Evolutionary conservation across 2,888 invertebrate genomes (phyloP).

Genomic region (Sminthurides aquaticus): DNA sequence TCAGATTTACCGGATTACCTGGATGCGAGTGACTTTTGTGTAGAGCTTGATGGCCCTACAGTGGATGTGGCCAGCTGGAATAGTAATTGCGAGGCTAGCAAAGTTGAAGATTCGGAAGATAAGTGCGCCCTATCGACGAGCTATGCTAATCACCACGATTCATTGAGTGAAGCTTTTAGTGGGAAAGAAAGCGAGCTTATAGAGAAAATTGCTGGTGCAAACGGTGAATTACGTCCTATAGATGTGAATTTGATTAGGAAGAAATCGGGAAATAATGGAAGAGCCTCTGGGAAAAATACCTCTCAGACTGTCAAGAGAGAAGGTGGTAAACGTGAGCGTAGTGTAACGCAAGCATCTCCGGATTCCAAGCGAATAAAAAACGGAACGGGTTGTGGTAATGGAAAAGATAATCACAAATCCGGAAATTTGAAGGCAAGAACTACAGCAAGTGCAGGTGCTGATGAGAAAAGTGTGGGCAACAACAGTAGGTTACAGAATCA

Average conservation of each 20-base stretch:
- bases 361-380: not conserved
- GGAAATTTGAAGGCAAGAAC: not conserved
- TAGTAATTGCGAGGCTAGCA: no score
- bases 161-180: not conserved
- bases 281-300: not conserved
- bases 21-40: constrained; percentile 22
- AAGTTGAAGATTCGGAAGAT: not conserved
- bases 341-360: not conserved
- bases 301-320: not conserved
- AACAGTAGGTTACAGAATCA: not conserved
- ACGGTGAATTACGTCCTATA: not conserved
- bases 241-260: not conserved
- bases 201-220: not conserved
- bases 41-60: constrained; percentile 30
- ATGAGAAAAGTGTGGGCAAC: not conserved
- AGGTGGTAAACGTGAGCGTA: not conserved
- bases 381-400: not conserved
- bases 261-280: not conserved
- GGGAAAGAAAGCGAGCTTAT: not conserved
- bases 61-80: constrained; percentile 22
- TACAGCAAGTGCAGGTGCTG: not conserved
- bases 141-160: not conserved
- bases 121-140: not conserved
- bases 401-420: not conserved
- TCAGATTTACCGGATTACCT: constrained; percentile 10